Conservation (phyloP, 2,888 invertebrate species). For the Dysmachus trigonus region DNA sequence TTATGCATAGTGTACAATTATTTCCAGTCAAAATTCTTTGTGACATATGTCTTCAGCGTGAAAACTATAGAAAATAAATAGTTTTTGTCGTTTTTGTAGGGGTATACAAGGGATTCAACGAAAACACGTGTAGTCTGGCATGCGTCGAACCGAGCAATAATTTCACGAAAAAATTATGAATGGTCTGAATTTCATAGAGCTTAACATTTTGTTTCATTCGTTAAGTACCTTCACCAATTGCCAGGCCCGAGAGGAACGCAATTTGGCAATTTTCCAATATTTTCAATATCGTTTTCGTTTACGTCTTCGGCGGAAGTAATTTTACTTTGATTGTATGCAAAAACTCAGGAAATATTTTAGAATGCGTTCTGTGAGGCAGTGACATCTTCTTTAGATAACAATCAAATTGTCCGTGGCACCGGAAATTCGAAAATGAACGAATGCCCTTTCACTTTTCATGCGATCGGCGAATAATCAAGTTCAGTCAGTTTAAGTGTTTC, state of each 20-base stretch:
- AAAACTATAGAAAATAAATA: neutral
- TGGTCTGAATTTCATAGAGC: slow-evolving; percentile 10
- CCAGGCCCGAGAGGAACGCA: slow-evolving; percentile 20
- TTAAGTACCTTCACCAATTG: slow-evolving; percentile 38
- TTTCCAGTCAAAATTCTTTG: neutral
- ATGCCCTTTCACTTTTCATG: neutral
- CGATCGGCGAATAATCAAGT: neutral
- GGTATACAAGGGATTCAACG: neutral
- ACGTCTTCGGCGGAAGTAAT: slow-evolving; percentile 30
- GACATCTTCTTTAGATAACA: neutral
- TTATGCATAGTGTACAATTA: neutral
- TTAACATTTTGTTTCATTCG: slow-evolving; percentile 25
- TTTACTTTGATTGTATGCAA: neutral
- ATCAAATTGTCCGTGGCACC: neutral
- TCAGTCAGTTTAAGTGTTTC: neutral
- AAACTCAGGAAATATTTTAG: neutral
- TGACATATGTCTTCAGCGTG: neutral
- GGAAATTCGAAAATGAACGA: neutral
- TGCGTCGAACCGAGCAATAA: neutral
- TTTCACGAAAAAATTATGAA: slow-evolving; percentile 18
- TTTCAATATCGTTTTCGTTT: slow-evolving; percentile 40
- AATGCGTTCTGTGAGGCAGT: neutral
- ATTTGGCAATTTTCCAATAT: slow-evolving; percentile 23
- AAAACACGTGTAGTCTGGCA: neutral
- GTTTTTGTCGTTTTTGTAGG: neutral